Evolutionary conservation across 2,113 vertebrate species (phyloP).

Genomic region (Cottus gobio): DNA sequence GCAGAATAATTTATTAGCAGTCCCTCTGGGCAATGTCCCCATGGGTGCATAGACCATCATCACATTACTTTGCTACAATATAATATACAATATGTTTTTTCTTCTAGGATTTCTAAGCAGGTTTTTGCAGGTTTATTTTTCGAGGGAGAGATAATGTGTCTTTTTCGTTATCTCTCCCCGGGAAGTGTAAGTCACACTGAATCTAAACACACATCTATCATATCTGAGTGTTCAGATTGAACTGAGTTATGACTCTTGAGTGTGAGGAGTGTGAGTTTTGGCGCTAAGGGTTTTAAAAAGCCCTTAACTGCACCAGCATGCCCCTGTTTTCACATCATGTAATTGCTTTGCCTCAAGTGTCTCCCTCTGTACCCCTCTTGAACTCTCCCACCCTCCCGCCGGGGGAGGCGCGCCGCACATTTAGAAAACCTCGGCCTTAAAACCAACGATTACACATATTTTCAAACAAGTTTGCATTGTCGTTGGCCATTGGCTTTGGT

Average conservation of each 20-base stretch:
- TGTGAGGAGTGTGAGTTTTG: background rate
- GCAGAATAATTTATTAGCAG: background rate
- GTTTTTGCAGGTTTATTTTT: background rate
- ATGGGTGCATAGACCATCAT: background rate
- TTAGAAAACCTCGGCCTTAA: background rate
- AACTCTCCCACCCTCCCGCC: background rate
- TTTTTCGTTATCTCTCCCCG: background rate
- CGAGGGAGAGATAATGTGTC: background rate
- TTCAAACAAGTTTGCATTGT: background rate
- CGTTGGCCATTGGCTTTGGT: background rate
- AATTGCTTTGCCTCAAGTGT: too few relatives aligned
- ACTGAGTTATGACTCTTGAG: background rate
- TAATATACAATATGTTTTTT: background rate
- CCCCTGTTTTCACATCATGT: background rate
- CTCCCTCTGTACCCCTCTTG: background rate
- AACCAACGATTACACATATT: background rate
- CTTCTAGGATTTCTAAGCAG: background rate
- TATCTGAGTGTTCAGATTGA: background rate
- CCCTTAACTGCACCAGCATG: background rate
- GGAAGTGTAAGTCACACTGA: background rate
- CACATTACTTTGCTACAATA: background rate
- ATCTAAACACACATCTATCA: background rate
- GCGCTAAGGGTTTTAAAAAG: background rate
- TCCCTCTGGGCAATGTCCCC: background rate
- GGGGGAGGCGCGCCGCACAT: background rate